Percentiles rank a stretch among this genome's conserved stretches.
phyloP scores from a whole-genome alignment of 2,113 vertebrate species.

The Peromyscus maniculatus region DNA sequence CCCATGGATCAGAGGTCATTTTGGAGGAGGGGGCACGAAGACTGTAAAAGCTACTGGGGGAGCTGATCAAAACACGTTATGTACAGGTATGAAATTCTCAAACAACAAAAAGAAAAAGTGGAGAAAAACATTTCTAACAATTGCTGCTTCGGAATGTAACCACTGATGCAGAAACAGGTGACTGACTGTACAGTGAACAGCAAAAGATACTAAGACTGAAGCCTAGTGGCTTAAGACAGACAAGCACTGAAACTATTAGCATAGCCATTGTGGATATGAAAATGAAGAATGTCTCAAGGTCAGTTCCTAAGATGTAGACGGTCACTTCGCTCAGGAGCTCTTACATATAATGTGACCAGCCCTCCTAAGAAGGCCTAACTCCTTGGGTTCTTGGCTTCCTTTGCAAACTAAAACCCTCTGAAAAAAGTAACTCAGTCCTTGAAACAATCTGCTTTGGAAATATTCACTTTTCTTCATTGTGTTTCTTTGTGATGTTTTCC shows the following conservation, averaged over 20 bases:
- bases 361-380: neutral
- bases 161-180: neutral
- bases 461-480: conserved; percentile 26
- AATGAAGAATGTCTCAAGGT: neutral
- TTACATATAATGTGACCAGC: neutral
- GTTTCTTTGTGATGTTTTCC: neutral
- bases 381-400: neutral
- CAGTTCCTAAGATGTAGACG: conserved; percentile 63
- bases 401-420: neutral
- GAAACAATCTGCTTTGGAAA: neutral
- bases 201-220: neutral
- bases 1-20: neutral
- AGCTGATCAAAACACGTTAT: neutral
- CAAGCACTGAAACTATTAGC: conserved; percentile 34
- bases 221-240: conserved; percentile 50
- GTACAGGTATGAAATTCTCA: neutral
- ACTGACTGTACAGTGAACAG: conserved; percentile 34
- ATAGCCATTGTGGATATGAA: conserved; percentile 14
- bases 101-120: neutral
- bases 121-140: conserved; percentile 78
- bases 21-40: neutral
- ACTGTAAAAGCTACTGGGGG: neutral
- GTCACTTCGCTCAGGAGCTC: neutral
- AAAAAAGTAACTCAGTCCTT: conserved; percentile 60
- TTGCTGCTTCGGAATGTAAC: conserved; percentile 62